Evolutionary conservation across 2,113 vertebrate genomes (phyloP).

Genomic region (Eubucco bourcierii): DNA sequence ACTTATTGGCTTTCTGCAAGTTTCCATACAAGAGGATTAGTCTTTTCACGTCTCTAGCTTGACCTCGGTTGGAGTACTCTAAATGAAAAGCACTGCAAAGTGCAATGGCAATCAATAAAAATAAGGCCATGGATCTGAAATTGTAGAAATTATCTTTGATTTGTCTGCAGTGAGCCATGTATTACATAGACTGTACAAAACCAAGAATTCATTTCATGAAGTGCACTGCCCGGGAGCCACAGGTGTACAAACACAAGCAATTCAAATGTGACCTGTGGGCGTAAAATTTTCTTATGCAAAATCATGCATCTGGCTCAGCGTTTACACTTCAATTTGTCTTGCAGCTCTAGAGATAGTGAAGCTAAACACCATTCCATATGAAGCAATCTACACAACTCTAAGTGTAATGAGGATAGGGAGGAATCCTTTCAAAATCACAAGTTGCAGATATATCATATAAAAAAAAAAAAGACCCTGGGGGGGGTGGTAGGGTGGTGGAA

Average conservation of each 20-base stretch:
- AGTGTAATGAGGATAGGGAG: background rate
- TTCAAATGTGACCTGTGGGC: conserved; percentile 9
- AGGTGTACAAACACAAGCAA: conserved; percentile 41
- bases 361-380: background rate
- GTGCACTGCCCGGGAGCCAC: background rate
- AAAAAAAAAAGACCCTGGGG: background rate
- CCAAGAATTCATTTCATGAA: background rate
- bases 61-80: background rate
- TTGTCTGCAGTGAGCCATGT: background rate
- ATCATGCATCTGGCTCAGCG: conserved; percentile 34
- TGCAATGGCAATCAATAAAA: background rate
- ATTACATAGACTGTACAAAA: background rate
- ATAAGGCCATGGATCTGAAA: background rate
- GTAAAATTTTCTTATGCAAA: conserved; percentile 4
- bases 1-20: background rate
- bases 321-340: conserved; percentile 40
- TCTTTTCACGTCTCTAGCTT: background rate
- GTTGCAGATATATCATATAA: background rate
- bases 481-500: too few relatives aligned
- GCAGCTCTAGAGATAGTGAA: conserved; percentile 2
- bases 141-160: background rate
- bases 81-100: background rate
- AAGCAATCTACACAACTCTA: background rate
- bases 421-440: background rate
- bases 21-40: background rate